Percentiles rank a stretch among this genome's conserved stretches.
Conservation (phyloP, 2,888 invertebrate species). For the Unio delphinus region DNA sequence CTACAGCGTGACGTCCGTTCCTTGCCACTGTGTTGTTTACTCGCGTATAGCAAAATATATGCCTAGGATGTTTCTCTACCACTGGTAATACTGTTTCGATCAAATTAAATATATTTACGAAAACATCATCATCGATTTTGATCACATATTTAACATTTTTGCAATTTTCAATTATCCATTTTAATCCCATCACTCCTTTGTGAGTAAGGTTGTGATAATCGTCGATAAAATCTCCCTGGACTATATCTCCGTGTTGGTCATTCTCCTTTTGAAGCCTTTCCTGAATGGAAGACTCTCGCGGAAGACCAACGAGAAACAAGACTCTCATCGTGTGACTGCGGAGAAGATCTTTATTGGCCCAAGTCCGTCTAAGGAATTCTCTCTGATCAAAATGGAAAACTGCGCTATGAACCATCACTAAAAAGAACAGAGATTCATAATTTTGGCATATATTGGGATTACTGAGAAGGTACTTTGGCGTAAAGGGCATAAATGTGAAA, state of each 20-base stretch:
- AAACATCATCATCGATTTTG: conserved; percentile 54
- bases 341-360: conserved; percentile 36
- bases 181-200: conserved; percentile 46
- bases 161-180: conserved; percentile 49
- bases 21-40: not conserved
- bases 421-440: conserved; percentile 1
- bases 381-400: conserved; percentile 38
- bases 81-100: conserved; percentile 23
- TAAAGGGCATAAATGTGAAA: too few species aligned
- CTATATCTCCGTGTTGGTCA: conserved; percentile 39
- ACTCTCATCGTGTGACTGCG: conserved; percentile 20
- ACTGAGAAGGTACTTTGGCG: too few species aligned
- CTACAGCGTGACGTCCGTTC: not conserved
- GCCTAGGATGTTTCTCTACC: not conserved
- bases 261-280: conserved; percentile 40
- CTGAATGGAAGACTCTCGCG: conserved; percentile 23
- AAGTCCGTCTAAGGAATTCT: conserved; percentile 43
- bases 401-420: conserved; percentile 46
- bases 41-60: not conserved
- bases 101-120: conserved; percentile 45
- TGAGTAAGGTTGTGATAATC: conserved; percentile 48
- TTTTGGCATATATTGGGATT: too few species aligned
- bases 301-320: conserved; percentile 43
- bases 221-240: conserved; percentile 52
- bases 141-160: conserved; percentile 36